Base-by-base conservation (phyloP, 2,888 invertebrate species). In the Eugnorisma glareosa region DNA sequence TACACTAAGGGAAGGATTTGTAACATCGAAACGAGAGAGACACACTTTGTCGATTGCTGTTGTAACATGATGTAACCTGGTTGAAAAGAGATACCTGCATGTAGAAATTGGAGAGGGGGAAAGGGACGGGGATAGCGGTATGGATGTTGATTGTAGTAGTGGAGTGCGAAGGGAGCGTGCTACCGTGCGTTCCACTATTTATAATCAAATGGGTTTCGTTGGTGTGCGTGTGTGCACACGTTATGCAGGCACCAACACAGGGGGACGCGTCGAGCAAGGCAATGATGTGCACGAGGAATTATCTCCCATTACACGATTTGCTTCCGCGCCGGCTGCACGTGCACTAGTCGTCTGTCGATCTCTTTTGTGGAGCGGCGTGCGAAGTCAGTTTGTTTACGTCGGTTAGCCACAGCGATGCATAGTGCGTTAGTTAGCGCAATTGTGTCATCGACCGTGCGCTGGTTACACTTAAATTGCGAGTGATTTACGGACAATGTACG, bases 151-250 rank as follows among this genome's bases (percentile, higher is more conserved):
- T 95, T 94, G 94, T 94, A 93, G 95, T 93, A 93, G 94, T 94
- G 88, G 93, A 95, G 95, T 95, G 94, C 95, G 95, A 96, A 96
- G 95, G 96, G 95, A 96, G 94, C 96, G 95, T 95, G 96, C 96
- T 96, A 96, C 96, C 94, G 96, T 96, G 96, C 95, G 96, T 95
- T 96, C 94, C 93, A 96, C 96, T 96, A 96, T 96, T 96, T 96
- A 95, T 96, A 96, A 96, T 96, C 94, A 95, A 96, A 96, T 95
- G 93, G 92, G 89, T 89, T 89, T 90, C 82, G 83, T 87, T 88
- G 89, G 96, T 96, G 96, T 94, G 95, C 93, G 94, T 92, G 93
- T 93, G 93, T 94, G 91, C 91, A 91, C 90, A 96, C 95, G 91
- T 93, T 94, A 95, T 96, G 95, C 96, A 96, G 61, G 91, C 95